Evolutionary conservation across 2,888 invertebrate genomes (phyloP), one percentile per base, ranked within the genome.

Genomic region (Lasioglossum vierecki): DNA sequence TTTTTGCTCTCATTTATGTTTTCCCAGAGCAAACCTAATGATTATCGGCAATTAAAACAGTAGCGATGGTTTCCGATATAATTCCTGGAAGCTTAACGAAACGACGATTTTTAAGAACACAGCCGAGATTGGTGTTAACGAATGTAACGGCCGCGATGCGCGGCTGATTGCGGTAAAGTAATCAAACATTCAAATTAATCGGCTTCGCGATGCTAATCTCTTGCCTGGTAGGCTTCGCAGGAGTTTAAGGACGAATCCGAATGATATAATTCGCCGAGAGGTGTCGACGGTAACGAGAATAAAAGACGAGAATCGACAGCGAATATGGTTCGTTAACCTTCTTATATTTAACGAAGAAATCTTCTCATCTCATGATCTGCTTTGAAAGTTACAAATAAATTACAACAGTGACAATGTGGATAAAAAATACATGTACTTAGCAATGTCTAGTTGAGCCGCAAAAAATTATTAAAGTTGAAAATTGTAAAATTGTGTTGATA

Each of bases 151-250:
- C 18, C 26, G 41, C 75, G 30, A 44, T 46, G 30, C 22, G 75
- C 44, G 18, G 26, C 75, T 30, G 22, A 63, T 63, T 63, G 63
- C 75, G 44, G 30, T 44, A 41, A 76, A 76, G 63, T 57, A 41
- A 76, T 63, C 63, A 60, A 44, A 63, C 44, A 63, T 76, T 76
- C 44, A 76, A 76, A 76, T 76, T 76, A 76, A 63, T 76, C 63
- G 44, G 53, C 39, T 76, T 63, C 41, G 22, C 75, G 44, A 44
- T 76, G 75, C 11, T 63, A 44, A 60, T 44, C 63, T 22, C 26
- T 22, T 4, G 30, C n/a, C 30, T 11, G 53, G 39, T 18, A 22
- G 35, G 35, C 18, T 39, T 68, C 39, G 22, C 8, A 44, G 11
- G 35, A 57, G 18, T 53, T 71, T 53, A 41, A 57, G 49, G 13